Evolutionary conservation across 2,113 vertebrate genomes (phyloP).

Genomic region (Corythoichthys intestinalis): DNA sequence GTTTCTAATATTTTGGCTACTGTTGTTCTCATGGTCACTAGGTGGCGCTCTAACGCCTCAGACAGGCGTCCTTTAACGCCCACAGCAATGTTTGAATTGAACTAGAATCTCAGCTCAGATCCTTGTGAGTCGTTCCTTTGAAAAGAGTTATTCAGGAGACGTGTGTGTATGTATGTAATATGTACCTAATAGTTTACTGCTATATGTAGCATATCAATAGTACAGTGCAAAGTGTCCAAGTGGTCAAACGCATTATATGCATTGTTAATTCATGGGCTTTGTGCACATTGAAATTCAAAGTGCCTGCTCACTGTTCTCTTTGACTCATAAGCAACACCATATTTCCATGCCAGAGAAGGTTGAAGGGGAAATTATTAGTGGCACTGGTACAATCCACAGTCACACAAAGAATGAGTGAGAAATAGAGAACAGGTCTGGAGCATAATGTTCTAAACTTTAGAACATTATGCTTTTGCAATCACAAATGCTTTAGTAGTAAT

Average conservation of each 20-base stretch:
- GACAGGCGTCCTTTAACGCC: conserved; percentile 33
- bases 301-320: conserved; percentile 61
- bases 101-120: not conserved
- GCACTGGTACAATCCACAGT: conserved; percentile 41
- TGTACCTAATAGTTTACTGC: not conserved
- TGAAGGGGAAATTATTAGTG: conserved; percentile 74
- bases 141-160: not conserved
- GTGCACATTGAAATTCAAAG: conserved; percentile 70
- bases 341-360: conserved; percentile 73
- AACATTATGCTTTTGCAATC: conserved; percentile 9
- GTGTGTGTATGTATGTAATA: not conserved
- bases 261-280: conserved; percentile 69
- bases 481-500: too few relatives aligned
- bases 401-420: conserved; percentile 3
- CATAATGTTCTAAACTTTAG: conserved; percentile 62
- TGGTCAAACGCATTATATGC: conserved; percentile 4
- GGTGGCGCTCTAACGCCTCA: conserved; percentile 52
- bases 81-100: not conserved
- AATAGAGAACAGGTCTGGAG: conserved; percentile 46
- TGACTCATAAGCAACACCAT: conserved; percentile 70
- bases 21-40: conserved; percentile 28
- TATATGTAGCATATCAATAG: not conserved
- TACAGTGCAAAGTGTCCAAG: too few relatives aligned
- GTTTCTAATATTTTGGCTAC: not conserved
- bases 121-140: not conserved